These are phyloP conservation scores for Lamellibrachia satsuma DNA, from an alignment of 2,888 invertebrate species.

Conservation along the genomic window DNA sequence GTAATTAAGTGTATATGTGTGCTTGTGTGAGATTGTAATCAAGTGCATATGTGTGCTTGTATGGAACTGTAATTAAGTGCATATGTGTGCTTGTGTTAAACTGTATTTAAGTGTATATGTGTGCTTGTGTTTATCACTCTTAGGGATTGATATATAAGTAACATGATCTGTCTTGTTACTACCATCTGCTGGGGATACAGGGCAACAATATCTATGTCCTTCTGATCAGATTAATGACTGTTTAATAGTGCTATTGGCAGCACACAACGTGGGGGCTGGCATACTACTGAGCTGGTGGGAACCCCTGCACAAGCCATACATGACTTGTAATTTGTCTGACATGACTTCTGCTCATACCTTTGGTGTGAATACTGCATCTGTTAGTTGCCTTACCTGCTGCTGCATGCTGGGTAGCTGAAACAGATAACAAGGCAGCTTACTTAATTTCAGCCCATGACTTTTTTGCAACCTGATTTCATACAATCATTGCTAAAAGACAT, in stretches of 20 bases:
- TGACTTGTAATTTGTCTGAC: slow-evolving; percentile 12
- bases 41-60: no score
- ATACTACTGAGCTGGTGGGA: neutral
- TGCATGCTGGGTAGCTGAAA: neutral
- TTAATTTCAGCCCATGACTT: neutral
- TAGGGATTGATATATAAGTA: neutral
- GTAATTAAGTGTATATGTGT: no score
- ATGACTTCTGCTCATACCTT: neutral
- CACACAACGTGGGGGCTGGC: neutral
- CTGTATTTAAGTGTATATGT: no score
- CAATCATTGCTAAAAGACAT: neutral
- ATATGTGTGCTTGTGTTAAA: neutral
- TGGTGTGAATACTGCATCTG: neutral
- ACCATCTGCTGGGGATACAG: neutral
- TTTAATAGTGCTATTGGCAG: neutral
- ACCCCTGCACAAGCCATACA: neutral
- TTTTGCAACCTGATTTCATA: neutral
- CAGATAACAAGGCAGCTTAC: neutral
- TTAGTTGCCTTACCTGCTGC: neutral
- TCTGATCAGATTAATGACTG: neutral
- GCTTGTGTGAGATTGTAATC: no score
- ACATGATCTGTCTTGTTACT: slow-evolving; percentile 12
- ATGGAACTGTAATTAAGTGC: neutral
- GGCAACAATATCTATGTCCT: slow-evolving; percentile 2
- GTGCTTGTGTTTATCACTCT: neutral